Conservation (phyloP, 2,888 invertebrate genomes). For the Antitype chi region DNA sequence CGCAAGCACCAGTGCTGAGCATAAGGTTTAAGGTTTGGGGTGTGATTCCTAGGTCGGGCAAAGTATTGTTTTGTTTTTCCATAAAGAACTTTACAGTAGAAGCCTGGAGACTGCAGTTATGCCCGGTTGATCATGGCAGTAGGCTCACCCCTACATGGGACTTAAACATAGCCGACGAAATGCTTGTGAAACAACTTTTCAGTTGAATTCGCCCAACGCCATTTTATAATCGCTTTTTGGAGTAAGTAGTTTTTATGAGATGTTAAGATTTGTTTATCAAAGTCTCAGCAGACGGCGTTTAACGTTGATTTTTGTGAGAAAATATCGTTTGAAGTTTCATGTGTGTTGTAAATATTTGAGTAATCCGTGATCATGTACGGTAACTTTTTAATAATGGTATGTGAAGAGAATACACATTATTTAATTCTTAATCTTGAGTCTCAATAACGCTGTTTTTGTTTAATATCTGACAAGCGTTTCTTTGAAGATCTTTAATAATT, state of each 20-base stretch:
- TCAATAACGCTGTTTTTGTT: not conserved
- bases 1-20: too few relatives aligned
- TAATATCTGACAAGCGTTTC: not conserved
- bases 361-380: not conserved
- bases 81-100: too few relatives aligned
- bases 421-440: too few relatives aligned
- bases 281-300: not conserved
- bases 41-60: too few relatives aligned
- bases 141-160: too few relatives aligned
- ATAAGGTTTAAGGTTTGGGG: too few relatives aligned
- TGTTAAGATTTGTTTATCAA: conserved; percentile 19
- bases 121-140: too few relatives aligned
- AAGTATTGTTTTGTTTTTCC: too few relatives aligned
- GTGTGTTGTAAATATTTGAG: conserved; percentile 4
- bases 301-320: not conserved
- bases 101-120: too few relatives aligned
- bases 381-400: not conserved
- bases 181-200: not conserved
- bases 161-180: too few relatives aligned
- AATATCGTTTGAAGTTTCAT: conserved; percentile 27
- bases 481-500: not conserved
- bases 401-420: not conserved
- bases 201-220: not conserved
- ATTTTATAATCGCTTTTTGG: not conserved
- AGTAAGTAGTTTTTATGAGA: not conserved